phyloP scores from a whole-genome alignment of 2,113 vertebrate genomes.

The Sylvia atricapilla region DNA sequence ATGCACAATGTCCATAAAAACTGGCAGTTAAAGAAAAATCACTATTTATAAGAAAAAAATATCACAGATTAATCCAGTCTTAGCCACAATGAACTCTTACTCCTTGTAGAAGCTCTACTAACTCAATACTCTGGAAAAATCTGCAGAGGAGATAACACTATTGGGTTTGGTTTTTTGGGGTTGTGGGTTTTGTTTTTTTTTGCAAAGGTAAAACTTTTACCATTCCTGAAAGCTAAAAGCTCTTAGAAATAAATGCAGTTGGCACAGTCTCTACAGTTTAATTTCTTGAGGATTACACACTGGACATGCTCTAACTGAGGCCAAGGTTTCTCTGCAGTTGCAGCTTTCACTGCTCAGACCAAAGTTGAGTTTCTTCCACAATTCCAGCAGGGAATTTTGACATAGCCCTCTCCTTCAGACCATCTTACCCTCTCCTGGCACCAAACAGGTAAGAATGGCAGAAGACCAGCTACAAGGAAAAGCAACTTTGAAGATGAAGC shows the following conservation, averaged over 20 bases:
- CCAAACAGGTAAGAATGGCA: neutral
- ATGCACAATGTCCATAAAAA: neutral
- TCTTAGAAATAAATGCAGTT: neutral
- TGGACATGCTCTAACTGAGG: conserved; percentile 3
- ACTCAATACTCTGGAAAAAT: neutral
- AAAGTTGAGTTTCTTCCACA: neutral
- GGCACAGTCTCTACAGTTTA: conserved; percentile 10
- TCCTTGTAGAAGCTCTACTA: neutral
- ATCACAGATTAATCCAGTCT: neutral
- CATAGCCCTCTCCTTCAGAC: neutral
- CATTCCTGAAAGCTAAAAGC: neutral
- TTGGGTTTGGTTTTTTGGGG: neutral
- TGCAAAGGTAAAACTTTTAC: neutral
- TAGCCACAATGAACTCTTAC: neutral
- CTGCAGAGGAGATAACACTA: neutral
- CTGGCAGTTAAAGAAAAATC: neutral
- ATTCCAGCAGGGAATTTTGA: neutral
- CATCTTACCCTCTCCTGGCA: neutral
- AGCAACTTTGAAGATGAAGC: neutral
- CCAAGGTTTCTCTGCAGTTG: neutral
- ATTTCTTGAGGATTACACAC: conserved; percentile 27
- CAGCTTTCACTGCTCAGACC: neutral
- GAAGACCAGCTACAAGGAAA: neutral
- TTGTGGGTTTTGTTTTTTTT: neutral
- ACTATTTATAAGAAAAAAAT: neutral